Conservation (phyloP, 2,888 invertebrate genomes). For the Drosophila bunnanda region DNA sequence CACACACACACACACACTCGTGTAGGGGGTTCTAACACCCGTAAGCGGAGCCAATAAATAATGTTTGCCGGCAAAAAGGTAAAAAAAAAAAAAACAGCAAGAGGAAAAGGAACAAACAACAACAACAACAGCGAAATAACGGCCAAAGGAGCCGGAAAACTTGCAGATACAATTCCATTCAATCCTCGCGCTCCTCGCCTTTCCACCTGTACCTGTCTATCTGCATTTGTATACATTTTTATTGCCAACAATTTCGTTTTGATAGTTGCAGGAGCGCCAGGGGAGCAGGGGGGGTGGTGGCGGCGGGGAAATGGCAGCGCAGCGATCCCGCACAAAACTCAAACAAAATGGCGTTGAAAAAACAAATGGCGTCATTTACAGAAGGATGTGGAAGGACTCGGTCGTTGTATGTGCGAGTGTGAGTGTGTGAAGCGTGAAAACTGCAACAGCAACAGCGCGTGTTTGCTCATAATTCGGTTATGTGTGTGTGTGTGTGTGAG, state of each 20-base stretch:
- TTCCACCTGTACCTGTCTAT: conserved; percentile 64
- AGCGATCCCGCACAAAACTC: conserved; percentile 59
- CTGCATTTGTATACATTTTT: conserved; percentile 75
- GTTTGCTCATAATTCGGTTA: conserved; percentile 73
- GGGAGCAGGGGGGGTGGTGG: conserved; percentile 15
- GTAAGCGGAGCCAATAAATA: conserved; percentile 73
- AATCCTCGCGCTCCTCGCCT: not conserved
- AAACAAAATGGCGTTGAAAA: conserved; percentile 77
- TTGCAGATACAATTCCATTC: conserved; percentile 47
- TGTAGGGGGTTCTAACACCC: conserved; percentile 30
- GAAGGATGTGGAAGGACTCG: conserved; percentile 2
- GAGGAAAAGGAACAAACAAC: not conserved
- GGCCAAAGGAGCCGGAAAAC: conserved; percentile 31
- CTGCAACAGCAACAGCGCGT: conserved; percentile 51
- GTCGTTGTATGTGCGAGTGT: not conserved
- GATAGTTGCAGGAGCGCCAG: conserved; percentile 62
- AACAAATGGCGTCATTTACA: conserved; percentile 77
- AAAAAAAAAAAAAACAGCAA: not conserved
- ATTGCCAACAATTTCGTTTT: conserved; percentile 76
- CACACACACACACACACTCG: conserved; percentile 18
- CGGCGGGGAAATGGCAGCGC: not conserved
- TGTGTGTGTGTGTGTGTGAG: conserved; percentile 31
- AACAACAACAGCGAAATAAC: not conserved
- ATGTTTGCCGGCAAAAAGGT: conserved; percentile 50
- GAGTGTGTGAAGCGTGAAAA: conserved; percentile 35